Conservation (phyloP, 2,888 invertebrate genomes). For the Drosophila greeni region DNA sequence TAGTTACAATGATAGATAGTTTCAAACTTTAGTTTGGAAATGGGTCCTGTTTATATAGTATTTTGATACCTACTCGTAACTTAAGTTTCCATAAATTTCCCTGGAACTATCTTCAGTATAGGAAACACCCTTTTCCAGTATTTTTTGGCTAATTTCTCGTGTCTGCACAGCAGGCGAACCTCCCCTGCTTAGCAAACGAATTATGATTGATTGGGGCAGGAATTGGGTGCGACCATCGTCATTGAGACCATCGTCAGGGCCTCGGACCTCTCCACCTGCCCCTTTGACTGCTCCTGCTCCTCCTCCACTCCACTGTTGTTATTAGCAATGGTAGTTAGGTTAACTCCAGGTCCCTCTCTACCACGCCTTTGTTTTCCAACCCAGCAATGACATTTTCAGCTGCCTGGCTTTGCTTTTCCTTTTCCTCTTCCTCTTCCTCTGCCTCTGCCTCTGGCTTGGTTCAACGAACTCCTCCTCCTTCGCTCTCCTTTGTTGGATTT, state of each 20-base stretch:
- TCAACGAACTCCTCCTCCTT: conserved; percentile 58
- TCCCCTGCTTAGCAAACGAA: conserved; percentile 17
- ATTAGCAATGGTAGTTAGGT: conserved; percentile 59
- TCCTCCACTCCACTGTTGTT: conserved; percentile 48
- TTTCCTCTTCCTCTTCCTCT: conserved; percentile 48
- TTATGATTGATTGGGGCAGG: conserved; percentile 61
- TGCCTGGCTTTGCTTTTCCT: conserved; percentile 12
- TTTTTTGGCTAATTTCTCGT: conserved; percentile 9
- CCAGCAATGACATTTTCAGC: conserved; percentile 34
- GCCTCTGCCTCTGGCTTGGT: conserved; percentile 49
- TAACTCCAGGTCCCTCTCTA: conserved; percentile 7
- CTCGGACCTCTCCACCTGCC: not conserved
- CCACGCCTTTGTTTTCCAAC: conserved; percentile 22
- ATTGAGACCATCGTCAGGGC: conserved; percentile 18
- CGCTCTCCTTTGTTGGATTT: conserved; percentile 26
- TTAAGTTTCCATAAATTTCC: not conserved
- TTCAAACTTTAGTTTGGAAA: too few species aligned
- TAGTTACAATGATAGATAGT: too few species aligned
- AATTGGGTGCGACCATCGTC: conserved; percentile 51
- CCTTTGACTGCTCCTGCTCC: not conserved
- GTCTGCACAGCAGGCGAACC: not conserved
- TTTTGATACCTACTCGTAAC: too few species aligned
- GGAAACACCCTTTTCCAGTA: not conserved
- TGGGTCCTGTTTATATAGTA: too few species aligned
- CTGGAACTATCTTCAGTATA: not conserved